Evolutionary conservation across 2,113 vertebrate species (phyloP).

Genomic region (Microcebus tavaratra): DNA sequence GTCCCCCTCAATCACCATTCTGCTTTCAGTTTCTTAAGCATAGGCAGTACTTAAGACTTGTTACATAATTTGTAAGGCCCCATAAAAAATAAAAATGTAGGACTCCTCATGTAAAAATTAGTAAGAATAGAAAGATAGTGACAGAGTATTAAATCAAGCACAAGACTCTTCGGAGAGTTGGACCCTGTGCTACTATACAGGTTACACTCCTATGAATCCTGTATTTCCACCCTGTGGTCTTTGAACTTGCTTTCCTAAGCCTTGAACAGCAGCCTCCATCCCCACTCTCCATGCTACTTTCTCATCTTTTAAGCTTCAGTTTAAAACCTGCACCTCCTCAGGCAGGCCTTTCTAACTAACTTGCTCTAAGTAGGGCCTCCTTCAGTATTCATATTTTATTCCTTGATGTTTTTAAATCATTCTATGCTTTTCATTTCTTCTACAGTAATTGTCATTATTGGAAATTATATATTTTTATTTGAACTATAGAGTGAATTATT

Average conservation of each 20-base stretch:
- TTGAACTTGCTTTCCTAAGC: not conserved
- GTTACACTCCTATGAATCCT: not conserved
- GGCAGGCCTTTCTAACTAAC: not conserved
- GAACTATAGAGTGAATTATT: not conserved
- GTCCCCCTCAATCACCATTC: not conserved
- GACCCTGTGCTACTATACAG: not conserved
- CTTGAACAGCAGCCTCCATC: not conserved
- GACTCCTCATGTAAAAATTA: not conserved
- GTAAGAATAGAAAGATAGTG: not conserved
- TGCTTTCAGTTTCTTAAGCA: not conserved
- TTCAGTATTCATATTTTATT: not conserved
- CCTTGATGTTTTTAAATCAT: not conserved
- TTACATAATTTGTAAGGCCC: not conserved
- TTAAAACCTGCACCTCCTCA: not conserved
- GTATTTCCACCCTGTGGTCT: not conserved
- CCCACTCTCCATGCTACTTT: not conserved
- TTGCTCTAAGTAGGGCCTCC: not conserved
- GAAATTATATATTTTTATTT: not conserved
- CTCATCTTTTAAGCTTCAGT: not conserved
- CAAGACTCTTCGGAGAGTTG: not conserved
- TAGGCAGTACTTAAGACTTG: not conserved
- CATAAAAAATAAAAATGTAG: not conserved
- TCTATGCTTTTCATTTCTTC: not conserved
- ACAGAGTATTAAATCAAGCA: not conserved
- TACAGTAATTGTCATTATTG: not conserved